Evolutionary conservation across 2,888 invertebrate species (phyloP), one percentile per base, ranked within the genome.

Genomic region (Athalia circularis): DNA sequence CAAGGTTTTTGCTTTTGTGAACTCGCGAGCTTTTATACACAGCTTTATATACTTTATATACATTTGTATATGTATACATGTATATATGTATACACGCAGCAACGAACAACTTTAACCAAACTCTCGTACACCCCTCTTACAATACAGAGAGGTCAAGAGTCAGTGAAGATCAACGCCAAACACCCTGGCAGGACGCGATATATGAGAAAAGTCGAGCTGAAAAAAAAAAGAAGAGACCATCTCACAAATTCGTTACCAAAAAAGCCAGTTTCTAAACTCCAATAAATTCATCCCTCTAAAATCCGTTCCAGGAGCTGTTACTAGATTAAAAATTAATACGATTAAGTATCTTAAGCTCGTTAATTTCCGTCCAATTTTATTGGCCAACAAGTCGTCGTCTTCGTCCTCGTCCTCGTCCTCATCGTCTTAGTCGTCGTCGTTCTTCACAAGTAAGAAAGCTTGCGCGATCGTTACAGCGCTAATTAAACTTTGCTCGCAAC

Each of bases 1-100:
- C 82, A 81, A 85, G 80, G 81, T 82, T 85, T 68, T 13, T 57
- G 72, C 72, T 59, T 72, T 72, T 72, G 59, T 72, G 72, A 29
- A 29, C 29, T 29, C 29, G 29, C 29, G 29, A 29, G 29, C 29
- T 29, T 29, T 29, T 29, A 29, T 29, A 29, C 29, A 29, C 29
- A 29, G 29, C 29, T 29, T 29, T 29, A 29, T 29, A 29, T 29
- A 29, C 29, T 29, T 29, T 29, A 29, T 29, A 29, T 29, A 29
- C 29, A 29, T 29, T 29, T 29, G 29, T 29, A 29, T 29, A 29
- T 29, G 29, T 29, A 29, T 2, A 29, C 2, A 1, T 29, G 2
- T 29, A 29, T 29, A 29, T 29, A 29, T 29, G 29, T 29, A 29
- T 29, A 29, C 29, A 29, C 59, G 57, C 47, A 72, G 57, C 72